Evolutionary conservation across 2,888 invertebrate genomes (phyloP), one percentile per base, ranked within the genome.

Genomic region (Myopa testacea): DNA sequence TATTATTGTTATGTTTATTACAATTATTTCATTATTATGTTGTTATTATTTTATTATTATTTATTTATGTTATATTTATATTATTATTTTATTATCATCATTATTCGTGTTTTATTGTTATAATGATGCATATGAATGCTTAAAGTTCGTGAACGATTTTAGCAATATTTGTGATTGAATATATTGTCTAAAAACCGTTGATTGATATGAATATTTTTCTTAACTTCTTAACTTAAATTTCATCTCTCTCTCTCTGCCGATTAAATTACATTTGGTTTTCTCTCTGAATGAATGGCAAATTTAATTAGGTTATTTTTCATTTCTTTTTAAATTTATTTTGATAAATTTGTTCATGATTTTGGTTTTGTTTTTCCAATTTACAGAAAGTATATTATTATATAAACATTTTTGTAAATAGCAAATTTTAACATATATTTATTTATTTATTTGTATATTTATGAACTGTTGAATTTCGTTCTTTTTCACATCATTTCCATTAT

Each of bases 401-500:
- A 75, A 75, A 55, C 26, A 10, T 6, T 63, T 65, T 52, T 75
- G 19, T 75, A 55, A 38, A 68, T 55, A 63, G 69, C 40, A 60
- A 55, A 37, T 70, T 65, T 37, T 69, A 34, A 50, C 38, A 60
- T 16, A 37, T 45, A 58, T 16, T 62, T 69, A 69, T 62, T 14
- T 58, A 50, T 67, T 60, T 76, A 37, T 68, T 26, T 71, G 50
- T n/a, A 19, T 73, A 63, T 74, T 73, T 60, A 16, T 73, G 40
- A 63, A 65, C 2, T 55, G 55, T 55, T 55, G 10, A 55, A n/a
- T 55, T 55, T 55, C 16, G n/a, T 55, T n/a, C 5, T 8, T 16
- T 55, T 5, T 55, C 55, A 55, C 1, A 55, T 55, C 14, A n/a
- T 55, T 55, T 55, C 5, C n/a, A n/a, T 8, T 45, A 10, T 45